phyloP scores from a whole-genome alignment of 2,797 vertebrate genomes.

The Hemibagrus guttatus region DNA sequence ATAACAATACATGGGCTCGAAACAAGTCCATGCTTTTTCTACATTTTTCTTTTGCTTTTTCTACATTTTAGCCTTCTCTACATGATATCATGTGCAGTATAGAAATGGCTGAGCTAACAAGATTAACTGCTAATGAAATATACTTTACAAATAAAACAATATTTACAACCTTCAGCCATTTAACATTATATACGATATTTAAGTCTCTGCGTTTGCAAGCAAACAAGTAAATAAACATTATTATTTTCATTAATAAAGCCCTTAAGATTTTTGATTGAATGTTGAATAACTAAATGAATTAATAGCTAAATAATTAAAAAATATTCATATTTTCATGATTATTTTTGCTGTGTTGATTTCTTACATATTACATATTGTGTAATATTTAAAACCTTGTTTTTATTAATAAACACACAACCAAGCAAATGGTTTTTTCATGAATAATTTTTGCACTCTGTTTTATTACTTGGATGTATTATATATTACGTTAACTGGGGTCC shows the following conservation, averaged over 20 bases:
- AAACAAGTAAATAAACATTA: neutral
- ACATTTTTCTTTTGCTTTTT: neutral
- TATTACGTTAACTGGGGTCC: too few species aligned
- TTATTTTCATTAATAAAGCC: too few species aligned
- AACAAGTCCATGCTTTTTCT: too few species aligned
- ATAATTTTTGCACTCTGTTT: neutral
- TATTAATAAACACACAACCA: neutral
- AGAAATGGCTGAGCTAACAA: neutral
- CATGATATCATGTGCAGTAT: neutral
- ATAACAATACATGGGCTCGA: neutral
- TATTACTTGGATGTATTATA: too few species aligned
- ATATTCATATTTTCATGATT: neutral
- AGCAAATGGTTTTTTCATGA: neutral
- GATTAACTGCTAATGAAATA: neutral
- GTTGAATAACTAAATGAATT: neutral
- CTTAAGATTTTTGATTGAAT: neutral
- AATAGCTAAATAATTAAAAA: neutral
- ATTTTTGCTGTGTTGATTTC: neutral
- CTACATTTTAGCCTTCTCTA: neutral
- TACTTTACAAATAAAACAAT: neutral
- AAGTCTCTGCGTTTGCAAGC: neutral
- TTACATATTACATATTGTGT: too few species aligned
- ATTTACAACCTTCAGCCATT: neutral
- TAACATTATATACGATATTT: too few species aligned
- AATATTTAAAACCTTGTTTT: neutral